Conservation (phyloP, 2,888 invertebrate genomes). For the Pheosia gnoma region DNA sequence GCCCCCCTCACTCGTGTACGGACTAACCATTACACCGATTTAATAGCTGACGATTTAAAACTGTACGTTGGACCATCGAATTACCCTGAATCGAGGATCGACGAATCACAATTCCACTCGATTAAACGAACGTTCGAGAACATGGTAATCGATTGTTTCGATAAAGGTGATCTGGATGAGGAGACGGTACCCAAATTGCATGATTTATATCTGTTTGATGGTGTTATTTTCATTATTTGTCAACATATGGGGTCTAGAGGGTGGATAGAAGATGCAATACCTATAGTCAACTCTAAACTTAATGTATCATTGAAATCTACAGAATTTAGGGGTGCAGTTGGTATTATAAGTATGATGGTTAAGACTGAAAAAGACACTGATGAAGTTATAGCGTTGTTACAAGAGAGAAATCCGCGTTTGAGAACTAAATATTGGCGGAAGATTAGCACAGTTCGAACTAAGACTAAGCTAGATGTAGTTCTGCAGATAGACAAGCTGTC, state of each 20-base stretch:
- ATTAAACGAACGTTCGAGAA: constrained; percentile 64
- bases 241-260: constrained; percentile 53
- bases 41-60: constrained; percentile 72
- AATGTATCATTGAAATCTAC: constrained; percentile 62
- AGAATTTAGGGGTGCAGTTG: constrained; percentile 75
- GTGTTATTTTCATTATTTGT: constrained; percentile 74
- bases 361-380: constrained; percentile 59
- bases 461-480: constrained; percentile 61
- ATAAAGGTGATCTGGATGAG: constrained; percentile 40
- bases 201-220: constrained; percentile 74
- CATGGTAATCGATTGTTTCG: constrained; percentile 50
- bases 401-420: constrained; percentile 66
- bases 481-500: constrained; percentile 75
- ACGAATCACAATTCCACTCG: constrained; percentile 59
- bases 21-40: constrained; percentile 68
- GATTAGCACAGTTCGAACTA: constrained; percentile 60
- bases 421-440: constrained; percentile 74
- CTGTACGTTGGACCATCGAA: constrained; percentile 69
- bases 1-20: constrained; percentile 62
- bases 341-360: constrained; percentile 68
- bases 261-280: constrained; percentile 61
- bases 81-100: constrained; percentile 70
- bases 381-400: constrained; percentile 60
- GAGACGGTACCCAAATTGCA: constrained; percentile 61
- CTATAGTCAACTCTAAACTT: constrained; percentile 49